Evolutionary conservation across 2,888 invertebrate genomes (phyloP).

Genomic region (Bellardia bayeri): DNA sequence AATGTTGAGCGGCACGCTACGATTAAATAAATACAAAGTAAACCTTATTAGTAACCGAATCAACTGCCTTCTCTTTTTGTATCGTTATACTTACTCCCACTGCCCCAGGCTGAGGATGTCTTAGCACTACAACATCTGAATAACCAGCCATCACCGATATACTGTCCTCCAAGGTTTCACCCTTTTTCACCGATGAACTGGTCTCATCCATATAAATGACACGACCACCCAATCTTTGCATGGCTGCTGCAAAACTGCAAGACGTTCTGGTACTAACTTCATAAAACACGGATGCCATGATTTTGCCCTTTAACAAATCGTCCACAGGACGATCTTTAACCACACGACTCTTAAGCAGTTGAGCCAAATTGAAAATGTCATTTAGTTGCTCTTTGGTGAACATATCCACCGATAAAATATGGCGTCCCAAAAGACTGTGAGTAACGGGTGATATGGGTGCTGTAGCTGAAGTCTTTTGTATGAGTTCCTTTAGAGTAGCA

Average conservation of each 20-base stretch:
- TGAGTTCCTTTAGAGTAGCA: constrained; percentile 83
- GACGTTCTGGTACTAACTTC: constrained; percentile 98
- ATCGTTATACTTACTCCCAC: constrained; percentile 88
- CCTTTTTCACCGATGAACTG: constrained; percentile 97
- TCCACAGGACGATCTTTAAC: constrained; percentile 93
- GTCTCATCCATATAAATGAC: constrained; percentile 95
- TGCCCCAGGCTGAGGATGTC: constrained; percentile 97
- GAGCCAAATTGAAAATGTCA: constrained; percentile 97
- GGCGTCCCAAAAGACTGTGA: constrained; percentile 87
- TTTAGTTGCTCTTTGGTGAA: constrained; percentile 96
- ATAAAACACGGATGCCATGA: constrained; percentile 98
- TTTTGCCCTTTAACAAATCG: constrained; percentile 94
- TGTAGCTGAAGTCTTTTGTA: constrained; percentile 84
- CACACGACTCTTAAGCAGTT: constrained; percentile 92
- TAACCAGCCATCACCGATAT: constrained; percentile 95
- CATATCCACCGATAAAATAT: constrained; percentile 93
- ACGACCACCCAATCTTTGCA: constrained; percentile 97
- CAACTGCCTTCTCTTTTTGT: neutral
- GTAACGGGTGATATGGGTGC: constrained; percentile 84
- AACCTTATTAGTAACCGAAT: too few relatives aligned
- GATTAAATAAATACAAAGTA: constrained; percentile 69
- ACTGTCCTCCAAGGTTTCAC: constrained; percentile 96
- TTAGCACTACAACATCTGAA: constrained; percentile 95
- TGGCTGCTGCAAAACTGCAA: constrained; percentile 98
- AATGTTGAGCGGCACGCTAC: constrained; percentile 92